phyloP scores from a whole-genome alignment of 2,797 vertebrate species.

The Nasua narica region DNA sequence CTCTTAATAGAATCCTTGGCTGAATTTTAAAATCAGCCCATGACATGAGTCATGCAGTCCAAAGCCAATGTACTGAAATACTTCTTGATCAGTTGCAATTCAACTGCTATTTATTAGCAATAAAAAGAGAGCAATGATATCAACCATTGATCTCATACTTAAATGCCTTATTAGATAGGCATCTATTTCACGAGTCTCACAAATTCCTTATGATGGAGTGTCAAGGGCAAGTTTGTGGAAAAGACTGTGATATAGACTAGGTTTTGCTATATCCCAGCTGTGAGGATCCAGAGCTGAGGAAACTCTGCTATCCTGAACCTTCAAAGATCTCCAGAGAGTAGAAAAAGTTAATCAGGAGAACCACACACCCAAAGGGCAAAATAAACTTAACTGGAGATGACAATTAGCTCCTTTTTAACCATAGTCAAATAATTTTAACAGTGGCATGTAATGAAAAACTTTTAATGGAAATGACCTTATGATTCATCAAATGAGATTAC shows the following conservation, averaged over 20 bases:
- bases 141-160: conserved; percentile 38
- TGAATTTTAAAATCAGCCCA: conserved; percentile 55
- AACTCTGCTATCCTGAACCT: not conserved
- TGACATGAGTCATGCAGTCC: conserved; percentile 31
- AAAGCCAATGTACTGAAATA: conserved; percentile 58
- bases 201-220: conserved; percentile 34
- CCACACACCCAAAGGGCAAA: not conserved
- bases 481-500: conserved; percentile 54
- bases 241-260: not conserved
- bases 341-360: conserved; percentile 25
- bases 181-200: conserved; percentile 47
- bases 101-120: conserved; percentile 55
- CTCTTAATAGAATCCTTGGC: not conserved
- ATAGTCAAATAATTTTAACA: conserved; percentile 61
- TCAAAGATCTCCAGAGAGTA: not conserved
- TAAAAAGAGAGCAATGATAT: conserved; percentile 29
- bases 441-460: conserved; percentile 63
- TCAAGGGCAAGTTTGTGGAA: conserved; percentile 14
- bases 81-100: conserved; percentile 39
- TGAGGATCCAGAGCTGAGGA: not conserved
- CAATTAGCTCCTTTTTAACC: conserved; percentile 59
- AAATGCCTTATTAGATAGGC: conserved; percentile 28
- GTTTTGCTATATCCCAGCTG: conserved; percentile 1
- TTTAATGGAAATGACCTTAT: conserved; percentile 53
- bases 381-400: conserved; percentile 46